A percentile compares a stretch with the other conserved stretches of the same genome.
phyloP scores from a whole-genome alignment of 1,140 invertebrate species.

The Meloidogyne exigua region DNA sequence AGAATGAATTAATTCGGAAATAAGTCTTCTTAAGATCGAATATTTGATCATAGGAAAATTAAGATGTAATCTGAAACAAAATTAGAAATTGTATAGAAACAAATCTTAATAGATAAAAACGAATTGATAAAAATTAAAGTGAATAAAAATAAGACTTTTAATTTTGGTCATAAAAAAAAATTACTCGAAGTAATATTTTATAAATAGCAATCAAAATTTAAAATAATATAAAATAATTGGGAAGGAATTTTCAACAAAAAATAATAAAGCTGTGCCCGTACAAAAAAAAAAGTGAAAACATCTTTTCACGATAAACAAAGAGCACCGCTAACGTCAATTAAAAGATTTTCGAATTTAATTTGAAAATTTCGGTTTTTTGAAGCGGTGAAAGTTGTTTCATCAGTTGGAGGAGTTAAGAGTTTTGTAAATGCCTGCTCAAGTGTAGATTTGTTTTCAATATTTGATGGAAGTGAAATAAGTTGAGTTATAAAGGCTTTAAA shows the following conservation, averaged over 20 bases:
- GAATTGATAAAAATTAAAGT: not conserved
- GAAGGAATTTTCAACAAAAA: not conserved
- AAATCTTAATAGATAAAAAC: too few species aligned
- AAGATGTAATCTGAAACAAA: not conserved
- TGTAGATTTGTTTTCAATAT: slow-evolving; percentile 8
- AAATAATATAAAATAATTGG: not conserved
- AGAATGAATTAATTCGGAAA: not conserved
- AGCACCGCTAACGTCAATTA: slow-evolving; percentile 21
- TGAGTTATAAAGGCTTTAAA: slow-evolving; percentile 16
- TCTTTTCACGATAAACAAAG: slow-evolving; percentile 15
- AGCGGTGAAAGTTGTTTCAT: not conserved
- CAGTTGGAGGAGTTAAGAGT: not conserved
- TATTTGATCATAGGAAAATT: not conserved
- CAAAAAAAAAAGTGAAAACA: not conserved
- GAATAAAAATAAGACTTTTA: not conserved
- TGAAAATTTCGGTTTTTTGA: slow-evolving; percentile 17
- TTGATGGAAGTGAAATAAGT: slow-evolving; percentile 20
- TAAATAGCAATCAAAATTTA: not conserved
- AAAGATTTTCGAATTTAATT: slow-evolving; percentile 15
- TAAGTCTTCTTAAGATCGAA: not conserved
- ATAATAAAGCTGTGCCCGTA: slow-evolving; percentile 5
- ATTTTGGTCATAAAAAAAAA: not conserved
- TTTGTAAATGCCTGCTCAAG: slow-evolving; percentile 16
- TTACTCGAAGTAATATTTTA: too few species aligned
- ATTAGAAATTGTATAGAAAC: not conserved